Conservation (phyloP, 2,888 invertebrate species). For the Eupeodes luniger region DNA sequence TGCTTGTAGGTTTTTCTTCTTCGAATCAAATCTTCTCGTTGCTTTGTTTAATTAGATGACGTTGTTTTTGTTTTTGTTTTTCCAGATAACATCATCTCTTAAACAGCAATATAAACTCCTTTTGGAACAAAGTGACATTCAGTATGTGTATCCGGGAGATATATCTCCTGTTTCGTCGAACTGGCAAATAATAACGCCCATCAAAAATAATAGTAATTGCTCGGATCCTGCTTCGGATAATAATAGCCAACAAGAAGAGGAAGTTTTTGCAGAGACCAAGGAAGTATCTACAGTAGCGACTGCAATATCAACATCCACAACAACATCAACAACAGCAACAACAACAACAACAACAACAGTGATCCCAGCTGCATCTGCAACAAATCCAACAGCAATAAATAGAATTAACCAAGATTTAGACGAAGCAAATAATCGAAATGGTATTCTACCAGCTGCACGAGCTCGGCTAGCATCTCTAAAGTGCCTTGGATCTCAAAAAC, state of each 20-base stretch:
- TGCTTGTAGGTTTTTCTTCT: constrained; percentile 83
- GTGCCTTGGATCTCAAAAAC: constrained; percentile 89
- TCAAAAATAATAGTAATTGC: constrained; percentile 81
- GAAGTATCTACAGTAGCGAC: constrained; percentile 68
- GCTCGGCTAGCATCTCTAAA: constrained; percentile 88
- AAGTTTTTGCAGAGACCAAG: constrained; percentile 80
- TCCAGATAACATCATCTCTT: constrained; percentile 89
- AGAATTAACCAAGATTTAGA: constrained; percentile 76
- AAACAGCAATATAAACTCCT: constrained; percentile 93
- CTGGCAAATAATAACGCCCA: constrained; percentile 84
- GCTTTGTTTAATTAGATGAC: constrained; percentile 18
- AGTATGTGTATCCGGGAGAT: constrained; percentile 88
- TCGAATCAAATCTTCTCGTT: not conserved
- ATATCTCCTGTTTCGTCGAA: constrained; percentile 80
- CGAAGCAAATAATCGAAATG: constrained; percentile 77
- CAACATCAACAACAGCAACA: constrained; percentile 47
- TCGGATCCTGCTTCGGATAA: constrained; percentile 82
- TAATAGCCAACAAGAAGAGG: constrained; percentile 81
- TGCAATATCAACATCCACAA: constrained; percentile 54
- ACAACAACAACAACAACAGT: constrained; percentile 40
- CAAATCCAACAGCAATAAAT: constrained; percentile 11
- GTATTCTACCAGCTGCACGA: constrained; percentile 83
- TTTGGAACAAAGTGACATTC: constrained; percentile 90
- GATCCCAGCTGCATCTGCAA: constrained; percentile 50
- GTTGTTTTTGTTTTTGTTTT: constrained; percentile 39